A percentile compares a stretch with the other conserved stretches of the same genome.
Conservation (phyloP, 2,113 vertebrate genomes). For the Okapia johnstoni region DNA sequence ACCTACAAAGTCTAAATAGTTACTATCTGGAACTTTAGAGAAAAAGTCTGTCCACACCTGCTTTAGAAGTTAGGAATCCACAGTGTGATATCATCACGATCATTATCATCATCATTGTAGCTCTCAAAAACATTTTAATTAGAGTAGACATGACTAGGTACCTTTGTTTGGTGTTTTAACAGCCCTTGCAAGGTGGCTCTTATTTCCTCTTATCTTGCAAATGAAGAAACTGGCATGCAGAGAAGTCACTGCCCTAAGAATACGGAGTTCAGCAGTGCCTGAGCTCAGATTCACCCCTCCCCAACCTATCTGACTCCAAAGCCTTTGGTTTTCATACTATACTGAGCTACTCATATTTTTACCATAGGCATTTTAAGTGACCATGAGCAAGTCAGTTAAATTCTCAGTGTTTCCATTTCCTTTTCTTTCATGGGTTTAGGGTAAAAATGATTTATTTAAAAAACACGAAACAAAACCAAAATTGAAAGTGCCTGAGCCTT, state of each 20-base stretch:
- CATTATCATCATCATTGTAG: background rate
- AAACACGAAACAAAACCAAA: background rate
- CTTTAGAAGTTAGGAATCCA: background rate
- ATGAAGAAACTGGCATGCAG: background rate
- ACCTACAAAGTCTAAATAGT: background rate
- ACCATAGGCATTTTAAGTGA: background rate
- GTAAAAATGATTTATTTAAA: background rate
- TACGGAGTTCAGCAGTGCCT: background rate
- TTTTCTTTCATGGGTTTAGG: background rate
- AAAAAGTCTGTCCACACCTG: background rate
- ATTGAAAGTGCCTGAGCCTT: background rate
- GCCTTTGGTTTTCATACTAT: background rate
- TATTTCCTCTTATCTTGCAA: background rate
- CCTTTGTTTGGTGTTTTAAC: background rate
- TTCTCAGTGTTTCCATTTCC: background rate
- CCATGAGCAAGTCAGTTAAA: background rate
- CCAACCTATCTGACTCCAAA: background rate
- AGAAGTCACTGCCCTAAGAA: background rate
- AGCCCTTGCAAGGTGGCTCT: background rate
- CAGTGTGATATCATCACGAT: background rate
- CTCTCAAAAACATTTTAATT: background rate
- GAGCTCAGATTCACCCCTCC: background rate
- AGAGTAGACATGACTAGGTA: background rate
- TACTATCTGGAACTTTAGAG: background rate
- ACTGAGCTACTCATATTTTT: background rate